Evolutionary conservation across 2,888 invertebrate genomes (phyloP).

Genomic region (Tholera decimalis): DNA sequence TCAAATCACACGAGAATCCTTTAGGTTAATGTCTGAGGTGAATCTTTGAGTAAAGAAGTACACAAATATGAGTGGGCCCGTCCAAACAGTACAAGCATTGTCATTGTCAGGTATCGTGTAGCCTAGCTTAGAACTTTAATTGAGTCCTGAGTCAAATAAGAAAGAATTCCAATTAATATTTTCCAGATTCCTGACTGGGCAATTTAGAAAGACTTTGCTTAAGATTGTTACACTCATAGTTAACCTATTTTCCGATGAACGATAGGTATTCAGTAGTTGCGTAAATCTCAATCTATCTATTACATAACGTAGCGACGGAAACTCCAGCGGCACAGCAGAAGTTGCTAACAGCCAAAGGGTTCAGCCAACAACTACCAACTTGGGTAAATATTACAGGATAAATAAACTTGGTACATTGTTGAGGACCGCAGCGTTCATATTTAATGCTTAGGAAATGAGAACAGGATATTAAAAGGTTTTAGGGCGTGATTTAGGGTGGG

Average conservation of each 20-base stretch:
- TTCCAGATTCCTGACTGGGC: background rate
- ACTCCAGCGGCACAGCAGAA: background rate
- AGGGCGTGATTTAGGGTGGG: conserved; percentile 21
- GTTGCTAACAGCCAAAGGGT: background rate
- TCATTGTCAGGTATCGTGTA: too few relatives aligned
- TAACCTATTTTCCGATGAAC: background rate
- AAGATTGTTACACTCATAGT: background rate
- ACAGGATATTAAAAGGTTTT: conserved; percentile 47
- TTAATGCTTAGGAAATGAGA: conserved; percentile 47
- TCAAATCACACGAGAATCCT: too few relatives aligned
- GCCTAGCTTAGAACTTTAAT: too few relatives aligned
- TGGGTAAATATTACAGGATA: conserved; percentile 28
- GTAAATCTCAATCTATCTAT: conserved; percentile 1
- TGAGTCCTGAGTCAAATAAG: background rate
- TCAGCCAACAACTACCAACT: conserved; percentile 18
- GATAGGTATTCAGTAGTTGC: background rate
- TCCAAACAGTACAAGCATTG: too few relatives aligned
- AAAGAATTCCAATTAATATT: conserved; percentile 4
- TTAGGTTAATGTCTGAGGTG: too few relatives aligned
- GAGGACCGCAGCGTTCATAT: conserved; percentile 35
- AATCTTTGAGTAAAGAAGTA: too few relatives aligned
- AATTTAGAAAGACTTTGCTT: conserved; percentile 5
- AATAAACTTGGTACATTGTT: conserved; percentile 43
- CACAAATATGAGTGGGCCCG: too few relatives aligned
- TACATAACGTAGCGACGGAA: conserved; percentile 24